Percentiles rank a stretch among this genome's conserved stretches.
Conservation (phyloP, 2,797 vertebrate species). For the Leptodactylus fallax region DNA sequence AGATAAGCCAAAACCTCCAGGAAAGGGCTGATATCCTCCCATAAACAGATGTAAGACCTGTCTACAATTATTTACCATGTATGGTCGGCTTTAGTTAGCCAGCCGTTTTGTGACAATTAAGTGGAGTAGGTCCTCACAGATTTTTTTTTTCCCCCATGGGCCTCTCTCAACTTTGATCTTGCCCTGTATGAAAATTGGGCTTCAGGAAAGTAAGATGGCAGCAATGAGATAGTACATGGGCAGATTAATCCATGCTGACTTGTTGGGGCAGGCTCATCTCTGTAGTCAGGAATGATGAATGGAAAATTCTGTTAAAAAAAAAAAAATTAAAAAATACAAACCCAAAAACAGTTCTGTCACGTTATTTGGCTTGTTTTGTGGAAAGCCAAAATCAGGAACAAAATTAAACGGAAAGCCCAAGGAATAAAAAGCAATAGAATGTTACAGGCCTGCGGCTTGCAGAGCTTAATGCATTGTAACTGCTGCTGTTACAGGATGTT, state of each 20-base stretch:
- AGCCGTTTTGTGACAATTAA: background rate
- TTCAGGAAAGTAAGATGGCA: background rate
- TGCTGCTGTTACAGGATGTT: constrained; percentile 34
- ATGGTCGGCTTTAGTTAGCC: background rate
- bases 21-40: too few relatives aligned
- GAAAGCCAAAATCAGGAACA: background rate
- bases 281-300: background rate
- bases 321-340: background rate
- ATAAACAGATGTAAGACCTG: too few relatives aligned
- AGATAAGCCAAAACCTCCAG: background rate
- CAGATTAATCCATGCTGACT: background rate
- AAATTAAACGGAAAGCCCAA: constrained; percentile 6
- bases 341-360: too few relatives aligned
- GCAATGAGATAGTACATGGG: too few relatives aligned
- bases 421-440: background rate
- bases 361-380: background rate
- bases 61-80: background rate
- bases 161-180: background rate
- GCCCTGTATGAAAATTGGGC: background rate
- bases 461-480: constrained; percentile 40
- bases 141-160: background rate
- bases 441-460: background rate
- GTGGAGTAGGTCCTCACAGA: background rate
- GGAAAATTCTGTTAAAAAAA: background rate
- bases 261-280: background rate